Percentiles rank a stretch among this genome's conserved stretches.
Evolutionary conservation across 2,797 vertebrate genomes (phyloP).

Genomic region (Betta splendens): DNA sequence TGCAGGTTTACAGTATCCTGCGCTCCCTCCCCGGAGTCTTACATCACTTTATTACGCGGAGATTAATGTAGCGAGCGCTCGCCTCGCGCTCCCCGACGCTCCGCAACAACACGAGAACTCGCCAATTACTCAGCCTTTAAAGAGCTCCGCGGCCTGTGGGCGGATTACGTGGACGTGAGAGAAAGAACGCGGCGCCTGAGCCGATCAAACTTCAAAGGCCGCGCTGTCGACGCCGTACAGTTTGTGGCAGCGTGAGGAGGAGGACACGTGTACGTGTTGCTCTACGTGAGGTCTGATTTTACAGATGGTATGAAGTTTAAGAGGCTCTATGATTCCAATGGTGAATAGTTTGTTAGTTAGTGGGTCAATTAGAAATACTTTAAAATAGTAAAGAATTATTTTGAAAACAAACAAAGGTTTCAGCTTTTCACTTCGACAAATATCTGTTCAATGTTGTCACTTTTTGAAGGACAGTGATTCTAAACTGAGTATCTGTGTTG

Average conservation of each 20-base stretch:
- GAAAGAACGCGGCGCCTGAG: slow-evolving; percentile 19
- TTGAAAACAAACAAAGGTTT: no score
- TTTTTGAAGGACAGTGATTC: no score
- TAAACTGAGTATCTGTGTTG: no score
- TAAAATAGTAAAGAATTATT: no score
- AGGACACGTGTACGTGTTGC: slow-evolving; percentile 10
- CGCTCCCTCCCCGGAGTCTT: slow-evolving; percentile 31
- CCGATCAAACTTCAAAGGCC: slow-evolving; percentile 55
- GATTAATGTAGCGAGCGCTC: slow-evolving; percentile 52
- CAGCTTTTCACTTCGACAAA: no score
- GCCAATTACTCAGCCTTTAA: slow-evolving; percentile 63
- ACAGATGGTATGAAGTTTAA: slow-evolving; percentile 1
- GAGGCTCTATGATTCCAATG: no score
- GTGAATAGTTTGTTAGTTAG: no score
- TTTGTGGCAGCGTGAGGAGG: background rate
- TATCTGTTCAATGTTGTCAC: no score
- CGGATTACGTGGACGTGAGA: slow-evolving; percentile 52
- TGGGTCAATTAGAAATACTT: no score
- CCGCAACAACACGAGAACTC: slow-evolving; percentile 36
- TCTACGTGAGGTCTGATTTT: slow-evolving; percentile 33
- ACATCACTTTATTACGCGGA: slow-evolving; percentile 59
- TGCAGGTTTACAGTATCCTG: slow-evolving; percentile 51
- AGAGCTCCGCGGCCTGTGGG: slow-evolving; percentile 42
- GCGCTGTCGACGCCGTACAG: background rate
- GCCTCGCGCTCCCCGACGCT: slow-evolving; percentile 27